These are phyloP conservation scores for Anthopleura xanthogrammica DNA, from an alignment of 92 coral and sea anemone genomes.

Conservation along the genomic window DNA sequence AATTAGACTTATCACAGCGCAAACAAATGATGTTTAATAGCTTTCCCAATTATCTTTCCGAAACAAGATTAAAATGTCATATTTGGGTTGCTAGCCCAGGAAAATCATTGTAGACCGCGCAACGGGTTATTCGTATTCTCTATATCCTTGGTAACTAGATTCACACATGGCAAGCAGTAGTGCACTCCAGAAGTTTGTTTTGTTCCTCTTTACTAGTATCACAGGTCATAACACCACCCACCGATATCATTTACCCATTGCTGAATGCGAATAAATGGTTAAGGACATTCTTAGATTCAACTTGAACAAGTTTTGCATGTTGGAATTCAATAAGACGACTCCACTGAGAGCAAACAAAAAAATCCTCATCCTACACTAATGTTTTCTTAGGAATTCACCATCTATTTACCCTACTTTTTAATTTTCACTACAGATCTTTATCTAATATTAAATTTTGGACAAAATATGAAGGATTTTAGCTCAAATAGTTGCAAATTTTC, in stretches of 20 bases:
- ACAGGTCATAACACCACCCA: neutral
- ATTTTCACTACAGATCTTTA: neutral
- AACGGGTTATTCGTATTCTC: neutral
- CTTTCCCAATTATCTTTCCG: conserved; percentile 55
- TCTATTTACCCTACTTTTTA: neutral
- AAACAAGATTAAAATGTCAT: conserved; percentile 65
- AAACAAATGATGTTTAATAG: conserved; percentile 78
- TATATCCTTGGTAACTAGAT: conserved; percentile 2
- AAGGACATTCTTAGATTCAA: neutral
- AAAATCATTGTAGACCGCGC: conserved; percentile 19
- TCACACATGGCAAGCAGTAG: neutral
- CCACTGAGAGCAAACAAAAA: neutral
- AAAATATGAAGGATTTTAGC: neutral
- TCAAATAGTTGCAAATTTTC: neutral
- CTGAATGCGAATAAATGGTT: neutral
- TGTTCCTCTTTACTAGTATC: neutral
- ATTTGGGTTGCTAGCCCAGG: conserved; percentile 26
- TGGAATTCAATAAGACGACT: neutral
- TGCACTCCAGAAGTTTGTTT: neutral
- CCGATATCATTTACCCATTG: neutral
- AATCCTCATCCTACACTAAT: neutral
- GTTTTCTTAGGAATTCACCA: neutral
- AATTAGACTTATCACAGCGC: conserved; percentile 1
- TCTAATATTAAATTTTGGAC: neutral
- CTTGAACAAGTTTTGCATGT: neutral